Evolutionary conservation across 1,140 invertebrate species (phyloP), one percentile per base, ranked within the genome.

Genomic region (Caenorhabditis remanei): DNA sequence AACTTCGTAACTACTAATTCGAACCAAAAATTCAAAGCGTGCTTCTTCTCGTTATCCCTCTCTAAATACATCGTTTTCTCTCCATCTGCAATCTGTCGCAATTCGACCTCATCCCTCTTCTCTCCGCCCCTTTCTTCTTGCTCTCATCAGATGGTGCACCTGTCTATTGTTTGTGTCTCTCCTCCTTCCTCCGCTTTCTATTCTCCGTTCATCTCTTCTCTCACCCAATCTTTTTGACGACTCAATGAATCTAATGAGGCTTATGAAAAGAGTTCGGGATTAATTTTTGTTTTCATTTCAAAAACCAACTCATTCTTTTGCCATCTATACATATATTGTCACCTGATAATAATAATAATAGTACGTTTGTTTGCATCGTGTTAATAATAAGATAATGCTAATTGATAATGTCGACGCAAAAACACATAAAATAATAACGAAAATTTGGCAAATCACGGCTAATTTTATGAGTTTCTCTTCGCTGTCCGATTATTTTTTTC

Each of bases 81-180:
- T 32, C 55, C 55, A 61, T 84, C 53, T 61, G 11, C 58, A 84
- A 61, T 84, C 48, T 61, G 83, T 58, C 55, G 46, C 82, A 83
- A 79, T 79, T 79, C 71, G 40, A 56, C 85, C 46, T 61, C 41
- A 46, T 63, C 53, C n/a, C 2, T 43, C 55, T 55, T 32, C 46
- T 50, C 50, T 48, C 61, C 61, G 84, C 56, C 46, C 61, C 84
- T 63, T 48, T 14, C 55, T 61, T 43, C 46, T 79, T 13, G 43
- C 43, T 79, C 2, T 83, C 86, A 53, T 87, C 86, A 48, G 82
- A 83, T 21, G 82, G 58, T 53, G 71, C 82, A 48, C 61, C 71
- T 63, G 75, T 87, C 53, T 53, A 79, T 79, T 79, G 46, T 79
- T 79, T 79, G 71, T 79, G 71, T 53, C 11, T n/a, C 46, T 24